Evolutionary conservation across 2,113 vertebrate species (phyloP), one percentile per base, ranked within the genome.

Genomic region (Micronycteris hirsuta): DNA sequence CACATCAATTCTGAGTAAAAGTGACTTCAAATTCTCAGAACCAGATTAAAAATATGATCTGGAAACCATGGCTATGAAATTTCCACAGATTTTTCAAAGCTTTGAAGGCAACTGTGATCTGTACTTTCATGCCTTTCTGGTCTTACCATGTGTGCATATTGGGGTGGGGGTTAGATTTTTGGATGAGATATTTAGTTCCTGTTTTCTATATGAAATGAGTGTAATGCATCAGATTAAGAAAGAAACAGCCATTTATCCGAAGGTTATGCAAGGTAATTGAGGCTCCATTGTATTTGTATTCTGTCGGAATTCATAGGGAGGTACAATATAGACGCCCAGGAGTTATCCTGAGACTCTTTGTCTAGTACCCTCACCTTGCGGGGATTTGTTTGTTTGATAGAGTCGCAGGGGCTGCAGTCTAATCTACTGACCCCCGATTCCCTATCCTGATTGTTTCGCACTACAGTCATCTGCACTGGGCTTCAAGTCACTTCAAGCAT

Each of bases 21-120:
- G 86, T 93, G 65, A 91, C 17, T 96, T 86, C 45, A 80, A 87
- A 20, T 92, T 91, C 43, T 94, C 52, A 80, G 45, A 70, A 83
- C 94, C 31, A 73, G 26, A 17, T 94, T 89, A 93, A 94, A 89
- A 95, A 85, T 90, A 82, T 63, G 20, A 78, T 84, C 76, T 91
- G 63, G 90, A 96, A 96, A 74, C 68, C 31, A 33, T n/a, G 38
- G 47, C 28, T 73, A 76, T 94, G 81, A 90, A 87, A 87, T 97
- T 95, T 67, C 14, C 41, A 67, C 43, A 80, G 54, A 93, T 90
- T 95, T 95, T 61, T 93, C 61, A 89, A 14, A 67, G 33, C 28
- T 89, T 92, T 87, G 45, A 93, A 90, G 77, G 54, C 9, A 82
- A 77, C 54, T 56, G 33, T 76, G 78, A 89, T 77, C 78, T 31